phyloP scores from a whole-genome alignment of 2,113 vertebrate genomes.

The Mormyrus iriodes region DNA sequence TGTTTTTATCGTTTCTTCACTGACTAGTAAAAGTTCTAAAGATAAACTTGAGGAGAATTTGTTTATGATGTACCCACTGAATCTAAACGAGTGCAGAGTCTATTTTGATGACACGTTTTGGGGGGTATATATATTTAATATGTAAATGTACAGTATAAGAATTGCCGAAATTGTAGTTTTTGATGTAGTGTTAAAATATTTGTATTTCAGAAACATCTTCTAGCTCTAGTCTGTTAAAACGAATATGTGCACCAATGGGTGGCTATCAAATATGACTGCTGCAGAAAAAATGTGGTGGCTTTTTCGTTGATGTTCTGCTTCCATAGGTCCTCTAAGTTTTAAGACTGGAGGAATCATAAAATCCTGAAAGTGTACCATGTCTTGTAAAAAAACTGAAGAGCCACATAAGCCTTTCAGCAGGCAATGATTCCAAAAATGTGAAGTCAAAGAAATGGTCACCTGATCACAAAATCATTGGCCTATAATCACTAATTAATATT shows the following conservation, averaged over 20 bases:
- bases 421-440: not conserved
- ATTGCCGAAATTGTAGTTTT: not conserved
- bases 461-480: not conserved
- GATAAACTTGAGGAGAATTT: not conserved
- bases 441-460: not conserved
- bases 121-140: not conserved
- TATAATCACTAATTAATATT: not conserved
- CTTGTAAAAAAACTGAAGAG: not conserved
- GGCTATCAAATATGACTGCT: not conserved
- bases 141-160: not conserved
- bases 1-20: not conserved
- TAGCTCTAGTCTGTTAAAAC: not conserved
- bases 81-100: not conserved
- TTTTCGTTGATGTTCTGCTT: not conserved
- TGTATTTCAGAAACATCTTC: no score
- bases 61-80: not conserved
- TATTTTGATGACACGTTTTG: not conserved
- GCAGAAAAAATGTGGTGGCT: not conserved
- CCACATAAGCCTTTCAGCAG: not conserved
- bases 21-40: not conserved
- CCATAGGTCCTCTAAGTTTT: not conserved
- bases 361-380: not conserved
- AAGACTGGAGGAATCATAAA: not conserved
- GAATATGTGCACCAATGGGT: not conserved
- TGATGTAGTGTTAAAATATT: no score